phyloP scores from a whole-genome alignment of 2,113 vertebrate species.

The Plectropomus leopardus region DNA sequence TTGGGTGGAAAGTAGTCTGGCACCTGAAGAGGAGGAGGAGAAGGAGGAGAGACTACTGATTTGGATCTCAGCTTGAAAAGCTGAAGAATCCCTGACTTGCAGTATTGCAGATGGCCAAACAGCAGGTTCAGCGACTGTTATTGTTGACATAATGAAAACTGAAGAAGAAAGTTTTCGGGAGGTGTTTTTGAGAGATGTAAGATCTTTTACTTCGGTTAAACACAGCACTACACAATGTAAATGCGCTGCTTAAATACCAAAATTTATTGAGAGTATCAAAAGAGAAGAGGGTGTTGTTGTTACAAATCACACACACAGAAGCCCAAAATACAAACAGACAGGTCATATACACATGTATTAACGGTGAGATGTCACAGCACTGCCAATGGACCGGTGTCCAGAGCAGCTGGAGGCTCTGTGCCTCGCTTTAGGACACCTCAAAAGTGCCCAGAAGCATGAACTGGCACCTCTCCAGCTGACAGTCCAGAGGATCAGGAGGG shows the following conservation, averaged over 20 bases:
- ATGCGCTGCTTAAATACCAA: neutral
- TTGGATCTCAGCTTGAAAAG: slow-evolving; percentile 63
- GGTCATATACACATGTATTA: too few relatives aligned
- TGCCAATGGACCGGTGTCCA: too few relatives aligned
- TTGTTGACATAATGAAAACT: slow-evolving; percentile 54
- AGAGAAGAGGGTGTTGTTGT: too few relatives aligned
- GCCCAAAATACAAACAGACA: too few relatives aligned
- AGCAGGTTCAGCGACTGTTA: slow-evolving; percentile 43
- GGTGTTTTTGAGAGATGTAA: neutral
- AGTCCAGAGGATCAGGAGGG: too few relatives aligned
- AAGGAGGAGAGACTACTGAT: slow-evolving; percentile 50
- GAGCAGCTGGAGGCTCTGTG: too few relatives aligned
- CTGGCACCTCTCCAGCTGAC: too few relatives aligned
- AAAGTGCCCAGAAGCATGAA: too few relatives aligned
- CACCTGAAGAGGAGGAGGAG: slow-evolving; percentile 33
- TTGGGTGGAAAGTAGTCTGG: slow-evolving; percentile 35
- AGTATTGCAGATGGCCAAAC: slow-evolving; percentile 69
- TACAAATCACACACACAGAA: too few relatives aligned
- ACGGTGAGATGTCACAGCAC: too few relatives aligned
- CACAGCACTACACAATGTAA: neutral
- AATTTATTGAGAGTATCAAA: neutral
- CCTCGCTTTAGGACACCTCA: too few relatives aligned
- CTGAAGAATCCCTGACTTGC: slow-evolving; percentile 67
- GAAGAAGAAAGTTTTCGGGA: slow-evolving; percentile 12
- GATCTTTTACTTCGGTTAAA: slow-evolving; percentile 3